These are phyloP conservation scores for Gymnarchus niloticus DNA, from an alignment of 2,113 vertebrate species.

Conservation along the genomic window DNA sequence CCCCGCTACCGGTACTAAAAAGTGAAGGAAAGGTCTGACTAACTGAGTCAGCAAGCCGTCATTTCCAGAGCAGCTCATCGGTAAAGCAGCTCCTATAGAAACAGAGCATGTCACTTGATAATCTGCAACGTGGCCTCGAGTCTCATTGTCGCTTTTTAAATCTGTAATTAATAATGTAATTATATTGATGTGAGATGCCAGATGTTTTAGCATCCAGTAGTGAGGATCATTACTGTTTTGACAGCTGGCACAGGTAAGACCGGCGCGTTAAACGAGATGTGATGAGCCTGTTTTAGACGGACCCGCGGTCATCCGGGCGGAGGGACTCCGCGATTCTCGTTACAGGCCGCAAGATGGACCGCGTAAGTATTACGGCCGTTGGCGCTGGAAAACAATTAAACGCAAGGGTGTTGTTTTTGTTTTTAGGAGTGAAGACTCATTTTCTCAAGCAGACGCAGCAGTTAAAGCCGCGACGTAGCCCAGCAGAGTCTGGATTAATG, in stretches of 20 bases:
- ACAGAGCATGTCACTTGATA: no score
- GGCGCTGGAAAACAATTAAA: slow-evolving; percentile 17
- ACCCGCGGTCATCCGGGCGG: background rate
- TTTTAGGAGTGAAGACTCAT: slow-evolving; percentile 23
- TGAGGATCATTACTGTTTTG: background rate
- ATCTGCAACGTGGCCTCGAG: no score
- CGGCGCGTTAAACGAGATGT: background rate
- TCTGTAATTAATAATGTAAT: no score
- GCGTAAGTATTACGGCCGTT: background rate
- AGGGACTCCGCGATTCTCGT: background rate
- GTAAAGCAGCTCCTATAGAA: background rate
- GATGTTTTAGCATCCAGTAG: no score
- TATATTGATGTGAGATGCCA: no score
- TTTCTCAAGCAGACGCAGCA: slow-evolving; percentile 24
- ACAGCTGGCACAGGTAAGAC: background rate
- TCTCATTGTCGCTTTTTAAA: no score
- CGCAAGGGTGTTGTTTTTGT: slow-evolving; percentile 11
- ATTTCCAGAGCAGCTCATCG: no score
- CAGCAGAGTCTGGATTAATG: slow-evolving; percentile 41
- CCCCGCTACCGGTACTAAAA: background rate
- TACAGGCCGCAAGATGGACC: background rate
- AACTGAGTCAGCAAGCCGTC: background rate
- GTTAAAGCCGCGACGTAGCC: slow-evolving; percentile 27
- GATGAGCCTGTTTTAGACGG: background rate
- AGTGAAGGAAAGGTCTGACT: background rate